These are phyloP conservation scores for Perca schrenkii DNA, from an alignment of 2,113 vertebrate species.

Conservation along the genomic window DNA sequence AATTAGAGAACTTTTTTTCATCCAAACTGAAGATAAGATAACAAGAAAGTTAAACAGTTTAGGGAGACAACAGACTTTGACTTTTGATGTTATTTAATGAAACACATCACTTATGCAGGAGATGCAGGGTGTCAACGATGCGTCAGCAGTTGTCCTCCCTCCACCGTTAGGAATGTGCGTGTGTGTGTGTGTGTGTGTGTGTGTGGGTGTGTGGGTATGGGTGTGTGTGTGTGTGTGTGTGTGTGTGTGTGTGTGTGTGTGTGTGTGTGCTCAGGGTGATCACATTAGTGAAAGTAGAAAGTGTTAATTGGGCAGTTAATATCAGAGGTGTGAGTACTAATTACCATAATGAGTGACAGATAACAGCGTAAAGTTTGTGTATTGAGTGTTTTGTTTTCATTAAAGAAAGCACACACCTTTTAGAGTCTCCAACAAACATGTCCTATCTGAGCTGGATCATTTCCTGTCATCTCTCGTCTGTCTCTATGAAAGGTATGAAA, in stretches of 20 bases:
- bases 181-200: too few species aligned
- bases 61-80: too few species aligned
- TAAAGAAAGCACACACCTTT: not conserved
- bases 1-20: not conserved
- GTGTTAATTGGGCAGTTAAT: conserved; percentile 65
- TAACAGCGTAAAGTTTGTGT: conserved; percentile 26
- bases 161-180: not conserved
- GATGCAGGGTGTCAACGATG: conserved; percentile 26
- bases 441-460: not conserved
- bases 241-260: not conserved
- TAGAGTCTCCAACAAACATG: not conserved
- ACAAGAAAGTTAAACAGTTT: not conserved
- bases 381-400: conserved; percentile 41
- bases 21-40: not conserved
- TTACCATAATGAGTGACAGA: conserved; percentile 51
- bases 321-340: conserved; percentile 18
- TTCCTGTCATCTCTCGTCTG: not conserved
- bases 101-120: not conserved
- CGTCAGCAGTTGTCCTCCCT: conserved; percentile 25
- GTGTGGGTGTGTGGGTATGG: not conserved
- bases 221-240: not conserved
- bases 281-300: conserved; percentile 62
- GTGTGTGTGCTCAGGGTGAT: conserved; percentile 30
- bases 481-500: not conserved
- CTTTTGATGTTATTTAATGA: too few species aligned